phyloP scores from a whole-genome alignment of 2,113 vertebrate genomes.

The Carettochelys insculpta region DNA sequence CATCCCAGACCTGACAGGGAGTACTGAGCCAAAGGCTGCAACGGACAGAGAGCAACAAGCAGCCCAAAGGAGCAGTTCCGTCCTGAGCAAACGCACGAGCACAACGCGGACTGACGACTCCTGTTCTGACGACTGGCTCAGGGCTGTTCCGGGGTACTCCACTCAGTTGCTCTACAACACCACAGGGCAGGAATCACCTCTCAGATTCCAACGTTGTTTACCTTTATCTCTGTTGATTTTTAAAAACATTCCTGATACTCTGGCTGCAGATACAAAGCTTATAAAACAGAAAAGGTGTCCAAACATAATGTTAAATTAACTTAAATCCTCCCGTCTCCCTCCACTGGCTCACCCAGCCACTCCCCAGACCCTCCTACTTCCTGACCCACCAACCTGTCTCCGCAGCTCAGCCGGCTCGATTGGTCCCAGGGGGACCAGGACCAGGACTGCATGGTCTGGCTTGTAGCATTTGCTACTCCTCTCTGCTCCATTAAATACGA shows the following conservation, averaged over 20 bases:
- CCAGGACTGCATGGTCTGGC: not conserved
- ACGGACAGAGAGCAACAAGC: not conserved
- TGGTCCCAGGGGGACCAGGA: not conserved
- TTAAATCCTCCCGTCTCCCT: not conserved
- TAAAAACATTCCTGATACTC: not conserved
- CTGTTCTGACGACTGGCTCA: accelerated
- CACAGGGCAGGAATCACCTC: accelerated
- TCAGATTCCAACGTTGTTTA: not conserved
- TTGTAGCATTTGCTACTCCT: not conserved
- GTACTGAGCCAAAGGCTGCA: not conserved
- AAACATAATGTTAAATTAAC: not conserved
- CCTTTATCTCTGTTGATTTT: not conserved
- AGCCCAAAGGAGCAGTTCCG: not conserved
- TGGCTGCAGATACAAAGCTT: not conserved
- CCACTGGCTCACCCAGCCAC: accelerated
- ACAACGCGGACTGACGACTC: not conserved
- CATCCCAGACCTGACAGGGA: not conserved
- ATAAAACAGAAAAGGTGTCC: not conserved
- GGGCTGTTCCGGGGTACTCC: not conserved
- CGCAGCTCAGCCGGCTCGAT: not conserved
- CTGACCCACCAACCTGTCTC: not conserved
- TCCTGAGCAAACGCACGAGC: not conserved
- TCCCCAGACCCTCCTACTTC: accelerated
- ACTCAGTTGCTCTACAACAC: accelerated
- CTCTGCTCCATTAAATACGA: not conserved